These are phyloP conservation scores for Athalia circularis DNA, from an alignment of 2,888 invertebrate genomes.

Conservation along the genomic window DNA sequence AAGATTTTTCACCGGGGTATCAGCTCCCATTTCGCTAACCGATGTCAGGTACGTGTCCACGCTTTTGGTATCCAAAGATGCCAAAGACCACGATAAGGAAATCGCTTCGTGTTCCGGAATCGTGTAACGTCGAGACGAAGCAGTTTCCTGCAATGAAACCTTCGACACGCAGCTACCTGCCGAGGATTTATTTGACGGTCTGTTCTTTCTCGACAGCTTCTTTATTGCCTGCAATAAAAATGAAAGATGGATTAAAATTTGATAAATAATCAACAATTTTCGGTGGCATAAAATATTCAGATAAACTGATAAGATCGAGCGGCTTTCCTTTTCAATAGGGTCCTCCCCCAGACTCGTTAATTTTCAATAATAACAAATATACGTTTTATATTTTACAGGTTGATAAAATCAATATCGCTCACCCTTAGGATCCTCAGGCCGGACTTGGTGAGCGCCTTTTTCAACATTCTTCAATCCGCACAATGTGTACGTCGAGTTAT, in stretches of 20 bases:
- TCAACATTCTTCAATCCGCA: constrained; percentile 62
- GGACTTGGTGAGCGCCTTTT: constrained; percentile 67
- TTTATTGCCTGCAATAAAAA: constrained; percentile 65
- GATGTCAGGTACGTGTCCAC: constrained; percentile 70
- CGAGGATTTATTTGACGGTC: constrained; percentile 60
- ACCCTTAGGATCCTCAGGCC: constrained; percentile 70
- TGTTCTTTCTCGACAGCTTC: constrained; percentile 66
- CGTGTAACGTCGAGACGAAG: constrained; percentile 51
- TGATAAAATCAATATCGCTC: constrained; percentile 49
- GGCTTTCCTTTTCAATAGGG: too few species aligned
- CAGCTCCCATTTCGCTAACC: constrained; percentile 50
- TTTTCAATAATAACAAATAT: too few species aligned
- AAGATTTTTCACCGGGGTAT: not conserved
- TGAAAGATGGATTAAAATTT: constrained; percentile 23
- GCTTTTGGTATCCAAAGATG: constrained; percentile 67
- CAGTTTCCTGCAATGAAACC: constrained; percentile 19
- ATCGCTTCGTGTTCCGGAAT: constrained; percentile 63
- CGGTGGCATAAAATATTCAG: too few species aligned
- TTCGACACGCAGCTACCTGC: constrained; percentile 46
- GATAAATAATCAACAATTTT: constrained; percentile 24
- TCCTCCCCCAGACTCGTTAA: too few species aligned
- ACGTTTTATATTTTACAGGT: too few species aligned
- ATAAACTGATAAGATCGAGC: too few species aligned
- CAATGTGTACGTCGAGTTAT: not conserved
- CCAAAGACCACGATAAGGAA: constrained; percentile 64